phyloP scores from a whole-genome alignment of 2,888 invertebrate species.

The Mimachlamys varia region DNA sequence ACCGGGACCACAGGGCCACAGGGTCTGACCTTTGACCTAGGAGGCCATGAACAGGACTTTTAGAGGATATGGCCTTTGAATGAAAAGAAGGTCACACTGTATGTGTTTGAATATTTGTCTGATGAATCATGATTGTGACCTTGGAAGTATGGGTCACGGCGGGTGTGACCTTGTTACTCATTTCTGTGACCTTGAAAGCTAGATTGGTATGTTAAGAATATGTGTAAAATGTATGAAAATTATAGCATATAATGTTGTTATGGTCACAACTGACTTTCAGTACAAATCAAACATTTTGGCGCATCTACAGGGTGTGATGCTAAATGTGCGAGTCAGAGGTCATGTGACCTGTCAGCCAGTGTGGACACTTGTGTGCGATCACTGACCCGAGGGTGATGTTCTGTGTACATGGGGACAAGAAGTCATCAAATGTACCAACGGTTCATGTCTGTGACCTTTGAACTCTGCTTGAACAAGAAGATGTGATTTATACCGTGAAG shows the following conservation, averaged over 20 bases:
- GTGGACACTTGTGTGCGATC: no score
- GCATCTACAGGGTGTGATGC: no score
- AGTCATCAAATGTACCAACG: background rate
- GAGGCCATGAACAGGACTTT: background rate
- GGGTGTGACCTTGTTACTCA: background rate
- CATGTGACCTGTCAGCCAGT: no score
- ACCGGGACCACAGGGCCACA: conserved; percentile 67
- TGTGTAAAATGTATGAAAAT: background rate
- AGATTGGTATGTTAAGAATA: background rate
- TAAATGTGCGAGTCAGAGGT: no score
- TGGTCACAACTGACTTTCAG: background rate
- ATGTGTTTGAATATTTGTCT: background rate
- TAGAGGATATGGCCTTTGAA: background rate
- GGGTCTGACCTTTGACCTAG: conserved; percentile 56
- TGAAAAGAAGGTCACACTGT: background rate
- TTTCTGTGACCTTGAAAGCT: background rate
- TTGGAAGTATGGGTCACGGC: background rate
- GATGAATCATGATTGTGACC: background rate
- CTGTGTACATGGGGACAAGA: background rate
- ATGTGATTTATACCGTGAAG: background rate
- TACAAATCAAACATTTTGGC: no score
- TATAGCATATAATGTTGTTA: background rate
- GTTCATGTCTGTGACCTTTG: background rate
- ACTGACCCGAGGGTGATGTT: no score
- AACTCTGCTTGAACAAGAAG: background rate